Base-by-base conservation (phyloP, 2,888 invertebrate genomes). In the Meliscaeva auricollis region DNA sequence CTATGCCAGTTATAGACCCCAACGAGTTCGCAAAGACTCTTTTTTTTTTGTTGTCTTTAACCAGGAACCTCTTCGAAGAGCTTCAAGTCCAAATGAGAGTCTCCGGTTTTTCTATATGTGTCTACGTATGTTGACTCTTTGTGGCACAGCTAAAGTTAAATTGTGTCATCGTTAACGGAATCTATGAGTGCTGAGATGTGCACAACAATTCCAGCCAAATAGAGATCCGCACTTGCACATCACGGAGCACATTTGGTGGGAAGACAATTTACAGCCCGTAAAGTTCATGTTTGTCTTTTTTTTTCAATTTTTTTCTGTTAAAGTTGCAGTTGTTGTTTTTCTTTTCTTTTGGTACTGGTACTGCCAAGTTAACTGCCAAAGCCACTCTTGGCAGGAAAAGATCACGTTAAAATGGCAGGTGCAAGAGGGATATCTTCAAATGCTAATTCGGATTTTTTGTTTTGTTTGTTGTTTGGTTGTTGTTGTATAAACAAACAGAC, bases 111-210 rank as follows among this genome's bases (percentile, higher is more conserved):
- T 41, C n/a, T 9, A 35, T 5, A 26, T 2, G 4, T 26, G 4
- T 26, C 2, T 2, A 9, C 8, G 9, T 30, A 17, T 56, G 17
- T n/a, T 60, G 54, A 70, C 46, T 70, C 44, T 58, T 54, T 22
- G 60, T 56, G 52, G 46, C 46, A 68, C 9, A 48, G 52, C 46
- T 6, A 64, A 50, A 72, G 72, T 58, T 41, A 75, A 84, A 84
- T 84, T 84, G 84, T 81, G 76, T 85, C 81, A 81, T 85, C 85
- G 85, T 85, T 85, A 85, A 85, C 85, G 85, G 85, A 30, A 81
- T 81, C 85, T 62, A 46, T 22, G 64, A 69, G 60, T 69, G 60
- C 58, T 79, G 69, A 72, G 75, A 79, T 83, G 66, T 66, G 74
- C 78, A 68, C 69, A 74, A 62, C 15, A 58, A 52, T 44, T 35